Conservation (phyloP, 2,888 invertebrate species). For the Agrotis ipsilon region DNA sequence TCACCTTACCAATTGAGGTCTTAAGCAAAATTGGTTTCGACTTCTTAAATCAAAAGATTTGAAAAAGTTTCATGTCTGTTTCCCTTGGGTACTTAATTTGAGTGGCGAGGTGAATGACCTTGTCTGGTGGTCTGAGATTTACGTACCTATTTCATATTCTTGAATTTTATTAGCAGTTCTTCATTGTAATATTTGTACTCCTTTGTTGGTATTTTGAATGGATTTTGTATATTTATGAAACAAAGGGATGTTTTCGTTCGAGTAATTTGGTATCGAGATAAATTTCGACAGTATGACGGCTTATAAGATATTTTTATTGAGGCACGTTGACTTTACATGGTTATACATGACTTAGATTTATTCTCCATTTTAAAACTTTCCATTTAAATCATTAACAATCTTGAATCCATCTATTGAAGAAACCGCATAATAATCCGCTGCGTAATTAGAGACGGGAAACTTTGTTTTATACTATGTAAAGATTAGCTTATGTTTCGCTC, state of each 20-base stretch:
- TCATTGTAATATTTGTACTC: neutral
- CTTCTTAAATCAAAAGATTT: slow-evolving; percentile 40
- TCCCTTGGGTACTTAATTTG: slow-evolving; percentile 13
- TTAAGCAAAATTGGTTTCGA: slow-evolving; percentile 34
- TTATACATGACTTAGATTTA: too few relatives aligned
- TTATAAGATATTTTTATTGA: neutral
- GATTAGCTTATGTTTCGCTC: too few relatives aligned
- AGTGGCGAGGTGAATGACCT: slow-evolving; percentile 7
- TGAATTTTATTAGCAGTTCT: neutral
- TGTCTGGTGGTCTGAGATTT: neutral
- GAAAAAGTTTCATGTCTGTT: slow-evolving; percentile 19
- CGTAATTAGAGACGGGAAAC: too few relatives aligned
- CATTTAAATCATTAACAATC: too few relatives aligned
- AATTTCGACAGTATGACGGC: neutral
- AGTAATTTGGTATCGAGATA: neutral
- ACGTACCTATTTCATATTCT: slow-evolving; percentile 11
- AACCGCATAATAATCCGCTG: too few relatives aligned
- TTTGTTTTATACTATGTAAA: too few relatives aligned
- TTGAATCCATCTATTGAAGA: too few relatives aligned
- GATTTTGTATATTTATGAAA: neutral
- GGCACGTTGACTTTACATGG: too few relatives aligned
- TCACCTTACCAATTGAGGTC: slow-evolving; percentile 42
- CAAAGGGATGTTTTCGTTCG: neutral
- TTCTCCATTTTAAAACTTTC: too few relatives aligned
- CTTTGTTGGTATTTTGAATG: neutral